Base-by-base conservation (phyloP, 1,140 invertebrate species). In the Caenorhabditis briggsae region DNA sequence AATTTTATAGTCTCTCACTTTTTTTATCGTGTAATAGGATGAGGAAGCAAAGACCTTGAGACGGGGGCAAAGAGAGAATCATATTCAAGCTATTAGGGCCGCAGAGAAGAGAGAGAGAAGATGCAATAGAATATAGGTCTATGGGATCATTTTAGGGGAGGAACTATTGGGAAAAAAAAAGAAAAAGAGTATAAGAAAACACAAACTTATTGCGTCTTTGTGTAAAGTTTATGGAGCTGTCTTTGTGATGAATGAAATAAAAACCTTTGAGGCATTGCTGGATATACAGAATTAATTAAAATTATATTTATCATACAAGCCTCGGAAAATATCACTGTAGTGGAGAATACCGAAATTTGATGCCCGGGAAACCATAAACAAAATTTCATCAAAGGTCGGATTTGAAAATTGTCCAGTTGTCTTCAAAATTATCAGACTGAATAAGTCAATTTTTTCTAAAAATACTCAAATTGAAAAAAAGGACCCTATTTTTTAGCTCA, bases 1-100 rank as follows among this genome's bases (percentile, higher is more conserved):
- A 78, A 78, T 78, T 78, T 78, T 78, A 78, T 78, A 78, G 70
- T 78, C 70, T 78, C 70, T 50, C 70, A 23, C 33, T 50, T 50
- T 78, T 78, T 78, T 50, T 9, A 78, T 78, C 70, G 46, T 78
- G 70, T 78, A 78, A 78, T 78, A 78, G 70, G 70, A 50, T 78
- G 16, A 12, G 70, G 53, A 53, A 23, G n/a, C 20, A 12, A 43
- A 78, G 70, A 78, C 70, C 70, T 78, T 78, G 70, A 78, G 70
- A 78, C 46, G 70, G 64, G 41, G 61, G 64, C 33, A 33, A 33
- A 33, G 33, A 33, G 33, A 25, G 33, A 41, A 78, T 78, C 70
- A 78, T 78, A 78, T 78, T 78, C 46, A 78, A 78, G 70, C 70
- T 50, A 78, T 50, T 78, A 78, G 70, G 46, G 33, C 46, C 18